These are phyloP conservation scores for Corythornis cristatus DNA, from an alignment of 2,113 vertebrate species.

Conservation along the genomic window DNA sequence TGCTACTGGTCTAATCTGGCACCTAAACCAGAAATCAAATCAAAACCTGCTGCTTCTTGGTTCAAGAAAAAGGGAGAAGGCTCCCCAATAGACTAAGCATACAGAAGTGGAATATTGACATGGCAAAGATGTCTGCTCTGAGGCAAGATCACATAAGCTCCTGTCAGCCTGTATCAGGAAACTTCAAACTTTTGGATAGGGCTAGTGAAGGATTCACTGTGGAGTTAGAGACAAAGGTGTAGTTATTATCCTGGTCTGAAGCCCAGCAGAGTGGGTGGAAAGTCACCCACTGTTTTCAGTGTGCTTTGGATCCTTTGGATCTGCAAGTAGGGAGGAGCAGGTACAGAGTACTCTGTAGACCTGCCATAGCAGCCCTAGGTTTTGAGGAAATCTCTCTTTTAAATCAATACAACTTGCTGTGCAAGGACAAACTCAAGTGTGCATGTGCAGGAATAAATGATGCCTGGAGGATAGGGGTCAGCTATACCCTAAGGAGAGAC, in stretches of 20 bases:
- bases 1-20: not conserved
- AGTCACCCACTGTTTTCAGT: not conserved
- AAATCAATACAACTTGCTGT: not conserved
- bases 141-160: not conserved
- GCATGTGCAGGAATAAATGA: not conserved
- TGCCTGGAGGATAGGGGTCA: not conserved
- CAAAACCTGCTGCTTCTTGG: not conserved
- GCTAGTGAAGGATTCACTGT: not conserved
- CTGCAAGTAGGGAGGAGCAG: not conserved
- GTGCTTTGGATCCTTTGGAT: not conserved
- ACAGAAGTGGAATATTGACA: not conserved
- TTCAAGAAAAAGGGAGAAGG: not conserved
- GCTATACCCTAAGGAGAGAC: not conserved
- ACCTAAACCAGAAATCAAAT: not conserved
- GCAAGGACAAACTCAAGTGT: not conserved
- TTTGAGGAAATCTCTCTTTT: not conserved
- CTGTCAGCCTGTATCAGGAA: not conserved
- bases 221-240: not conserved
- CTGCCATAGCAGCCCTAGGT: accelerated
- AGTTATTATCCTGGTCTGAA: not conserved
- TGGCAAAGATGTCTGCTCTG: not conserved
- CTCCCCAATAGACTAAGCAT: not conserved
- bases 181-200: not conserved
- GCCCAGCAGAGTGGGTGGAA: not conserved
- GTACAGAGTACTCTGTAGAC: not conserved